Conservation (phyloP, 2,797 vertebrate genomes). For the Pogonophryne albipinna region DNA sequence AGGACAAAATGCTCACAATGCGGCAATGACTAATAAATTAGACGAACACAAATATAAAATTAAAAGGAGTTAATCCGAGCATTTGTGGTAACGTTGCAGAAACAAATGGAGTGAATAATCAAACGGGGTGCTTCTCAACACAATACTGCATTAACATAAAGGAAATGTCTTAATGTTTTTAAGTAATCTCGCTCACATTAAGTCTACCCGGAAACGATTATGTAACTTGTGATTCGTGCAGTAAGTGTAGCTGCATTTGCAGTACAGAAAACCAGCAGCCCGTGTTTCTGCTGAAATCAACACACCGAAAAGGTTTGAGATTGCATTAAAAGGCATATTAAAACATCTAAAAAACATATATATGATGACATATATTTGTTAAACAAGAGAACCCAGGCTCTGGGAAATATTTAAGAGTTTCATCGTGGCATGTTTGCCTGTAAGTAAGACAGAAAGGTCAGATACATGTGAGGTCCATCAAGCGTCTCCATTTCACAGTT, state of each 20-base stretch:
- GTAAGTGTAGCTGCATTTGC: not conserved
- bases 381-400: not conserved
- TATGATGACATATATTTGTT: not conserved
- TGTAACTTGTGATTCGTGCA: not conserved
- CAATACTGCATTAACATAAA: conserved; percentile 12
- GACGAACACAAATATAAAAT: conserved; percentile 41
- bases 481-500: no score
- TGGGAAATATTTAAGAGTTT: not conserved
- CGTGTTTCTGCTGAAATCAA: not conserved
- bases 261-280: no score
- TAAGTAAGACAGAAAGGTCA: not conserved
- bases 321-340: not conserved
- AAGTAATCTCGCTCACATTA: not conserved
- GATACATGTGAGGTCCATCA: not conserved
- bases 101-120: conserved; percentile 10
- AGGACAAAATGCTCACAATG: conserved; percentile 42
- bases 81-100: conserved; percentile 31
- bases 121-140: not conserved
- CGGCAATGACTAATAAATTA: conserved; percentile 68
- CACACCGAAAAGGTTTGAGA: not conserved
- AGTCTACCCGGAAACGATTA: not conserved
- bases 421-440: not conserved
- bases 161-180: not conserved
- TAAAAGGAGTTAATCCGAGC: conserved; percentile 33
- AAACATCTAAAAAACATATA: not conserved